These are phyloP conservation scores for Bibio marci DNA, from an alignment of 2,888 invertebrate species.

Conservation along the genomic window DNA sequence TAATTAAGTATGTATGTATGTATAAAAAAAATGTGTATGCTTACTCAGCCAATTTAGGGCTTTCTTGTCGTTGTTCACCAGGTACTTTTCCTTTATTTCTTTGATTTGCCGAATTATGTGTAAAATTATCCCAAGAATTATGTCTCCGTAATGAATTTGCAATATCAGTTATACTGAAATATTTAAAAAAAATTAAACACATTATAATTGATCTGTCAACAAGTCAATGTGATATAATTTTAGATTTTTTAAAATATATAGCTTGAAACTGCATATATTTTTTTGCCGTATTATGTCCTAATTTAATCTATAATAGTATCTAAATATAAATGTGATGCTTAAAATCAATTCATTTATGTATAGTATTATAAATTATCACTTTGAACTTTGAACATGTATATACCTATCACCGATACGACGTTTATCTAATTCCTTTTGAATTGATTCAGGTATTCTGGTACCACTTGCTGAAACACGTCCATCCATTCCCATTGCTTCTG, in stretches of 20 bases:
- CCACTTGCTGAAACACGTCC: conserved; percentile 24
- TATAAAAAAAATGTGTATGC: too few relatives aligned
- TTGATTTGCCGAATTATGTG: not conserved
- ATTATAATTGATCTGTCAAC: not conserved
- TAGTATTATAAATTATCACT: not conserved
- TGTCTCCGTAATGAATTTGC: conserved; percentile 9
- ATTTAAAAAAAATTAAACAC: too few relatives aligned
- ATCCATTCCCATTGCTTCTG: conserved; percentile 12
- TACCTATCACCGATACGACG: conserved; percentile 41
- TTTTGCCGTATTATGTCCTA: too few relatives aligned
- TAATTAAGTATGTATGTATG: too few relatives aligned
- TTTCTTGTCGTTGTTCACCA: too few relatives aligned
- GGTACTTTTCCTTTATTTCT: too few relatives aligned
- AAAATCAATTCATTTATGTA: conserved; percentile 3
- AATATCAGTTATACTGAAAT: conserved; percentile 9
- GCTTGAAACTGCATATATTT: too few relatives aligned
- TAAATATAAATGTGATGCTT: too few relatives aligned
- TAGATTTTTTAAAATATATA: too few relatives aligned
- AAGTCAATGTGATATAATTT: not conserved
- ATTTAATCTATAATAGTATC: too few relatives aligned
- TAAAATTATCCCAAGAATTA: conserved; percentile 7
- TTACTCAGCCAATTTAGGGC: too few relatives aligned
- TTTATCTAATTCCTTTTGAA: conserved; percentile 46
- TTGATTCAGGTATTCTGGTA: conserved; percentile 39
- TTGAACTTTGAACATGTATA: not conserved